Percentiles rank a stretch among this genome's conserved stretches.
phyloP scores from a whole-genome alignment of 2,797 vertebrate genomes.

The Fistularia commersonii region DNA sequence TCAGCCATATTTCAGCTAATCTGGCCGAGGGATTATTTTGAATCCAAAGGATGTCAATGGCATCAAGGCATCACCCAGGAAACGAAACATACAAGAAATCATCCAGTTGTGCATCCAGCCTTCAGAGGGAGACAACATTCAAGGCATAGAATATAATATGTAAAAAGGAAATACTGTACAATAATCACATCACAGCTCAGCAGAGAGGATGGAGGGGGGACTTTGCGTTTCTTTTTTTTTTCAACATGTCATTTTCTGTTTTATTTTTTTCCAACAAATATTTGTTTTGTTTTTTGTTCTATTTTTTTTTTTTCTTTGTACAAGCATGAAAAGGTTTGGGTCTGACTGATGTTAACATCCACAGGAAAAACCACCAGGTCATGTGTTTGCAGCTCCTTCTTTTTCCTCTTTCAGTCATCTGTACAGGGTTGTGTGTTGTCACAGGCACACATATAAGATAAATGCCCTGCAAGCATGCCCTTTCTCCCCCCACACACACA shows the following conservation, averaged over 20 bases:
- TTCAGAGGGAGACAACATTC: constrained; percentile 72
- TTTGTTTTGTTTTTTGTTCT: constrained; percentile 9
- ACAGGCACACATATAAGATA: constrained; percentile 41
- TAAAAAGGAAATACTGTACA: constrained; percentile 78
- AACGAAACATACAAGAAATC: constrained; percentile 4
- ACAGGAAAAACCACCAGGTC: constrained; percentile 29
- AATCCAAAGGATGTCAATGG: background rate
- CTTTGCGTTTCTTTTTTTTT: constrained; percentile 28
- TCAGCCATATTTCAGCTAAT: too few relatives aligned
- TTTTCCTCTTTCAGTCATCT: constrained; percentile 15
- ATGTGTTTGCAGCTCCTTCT: constrained; percentile 23
- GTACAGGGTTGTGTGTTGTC: constrained; percentile 39
- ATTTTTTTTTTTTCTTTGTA: constrained; percentile 55
- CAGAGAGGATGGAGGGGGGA: constrained; percentile 31
- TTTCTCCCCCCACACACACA: constrained; percentile 9
- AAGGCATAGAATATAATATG: constrained; percentile 72
- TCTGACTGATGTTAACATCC: constrained; percentile 26
- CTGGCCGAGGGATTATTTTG: background rate
- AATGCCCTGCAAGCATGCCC: constrained; percentile 33
- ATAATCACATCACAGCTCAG: constrained; percentile 74
- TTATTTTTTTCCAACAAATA: constrained; percentile 18
- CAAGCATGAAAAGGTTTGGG: constrained; percentile 47
- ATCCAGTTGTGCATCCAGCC: constrained; percentile 50
- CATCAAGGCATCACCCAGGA: background rate
- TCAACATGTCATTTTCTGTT: constrained; percentile 10